Evolutionary conservation across 2,888 invertebrate genomes (phyloP), one percentile per base, ranked within the genome.

Genomic region (Ormyrus nitidulus): DNA sequence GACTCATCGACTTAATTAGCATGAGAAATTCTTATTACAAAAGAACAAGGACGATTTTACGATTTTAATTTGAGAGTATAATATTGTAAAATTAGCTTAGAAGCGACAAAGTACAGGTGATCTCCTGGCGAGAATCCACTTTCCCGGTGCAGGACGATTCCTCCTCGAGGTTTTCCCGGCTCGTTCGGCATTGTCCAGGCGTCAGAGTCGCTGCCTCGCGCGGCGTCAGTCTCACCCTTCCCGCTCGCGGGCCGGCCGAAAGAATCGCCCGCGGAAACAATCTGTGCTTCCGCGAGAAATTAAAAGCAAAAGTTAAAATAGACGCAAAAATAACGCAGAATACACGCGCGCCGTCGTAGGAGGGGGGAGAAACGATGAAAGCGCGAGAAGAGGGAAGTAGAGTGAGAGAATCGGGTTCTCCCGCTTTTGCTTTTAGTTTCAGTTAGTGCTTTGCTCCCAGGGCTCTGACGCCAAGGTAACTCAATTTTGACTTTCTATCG

Each of bases 341-440:
- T 48, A 34, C 53, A 48, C 59, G 58, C 34, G 54, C 73, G 73
- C 62, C 13, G 64, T 58, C 64, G 44, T 34, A 5, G 51, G 65
- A 62, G 59, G 46, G 73, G 79, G 19, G 54, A 6, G 19, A 10
- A 11, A 44, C 49, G 56, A 56, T 54, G 72, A 69, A 48, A 65
- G 59, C 51, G 53, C 48, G 58, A 59, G 44, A 51, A 62, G 68
- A 68, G 73, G 44, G 19, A 61, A 68, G 64, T 64, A 54, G 74
- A 75, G 65, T 59, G 65, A 58, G 13, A 75, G 68, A 74, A 70
- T 64, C 61, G 19, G 11, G 56, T 68, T 54, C 10, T 34, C 59
- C 59, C 62, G 56, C 54, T 75, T 73, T 79, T 79, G 70, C 74
- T 79, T 64, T 79, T 79, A 79, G 70, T 79, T 79, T 79, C 70